Evolutionary conservation across 2,113 vertebrate species (phyloP).

Genomic region (Petroica traversi): DNA sequence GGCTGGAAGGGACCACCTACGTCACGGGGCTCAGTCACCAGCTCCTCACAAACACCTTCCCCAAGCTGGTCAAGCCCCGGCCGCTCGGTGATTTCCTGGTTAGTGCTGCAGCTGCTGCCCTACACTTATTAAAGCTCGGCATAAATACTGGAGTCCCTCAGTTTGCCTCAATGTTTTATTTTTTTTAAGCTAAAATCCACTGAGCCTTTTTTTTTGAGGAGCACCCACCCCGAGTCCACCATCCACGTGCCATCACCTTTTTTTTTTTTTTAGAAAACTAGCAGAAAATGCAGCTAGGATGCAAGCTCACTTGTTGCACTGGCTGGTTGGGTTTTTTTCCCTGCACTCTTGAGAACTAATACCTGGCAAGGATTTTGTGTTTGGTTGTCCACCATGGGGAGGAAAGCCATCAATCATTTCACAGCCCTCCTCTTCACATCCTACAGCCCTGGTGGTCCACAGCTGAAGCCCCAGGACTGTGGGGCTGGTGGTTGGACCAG

Average conservation of each 20-base stretch:
- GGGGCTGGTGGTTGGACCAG: not conserved
- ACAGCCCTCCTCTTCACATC: not conserved
- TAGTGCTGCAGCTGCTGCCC: slow-evolving; percentile 25
- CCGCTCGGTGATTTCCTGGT: not conserved
- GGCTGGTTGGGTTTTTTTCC: not conserved
- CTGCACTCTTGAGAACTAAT: not conserved
- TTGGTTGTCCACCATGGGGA: not conserved
- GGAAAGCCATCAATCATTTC: not conserved
- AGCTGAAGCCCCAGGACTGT: not conserved
- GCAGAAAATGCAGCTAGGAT: not conserved
- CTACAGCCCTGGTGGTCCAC: not conserved
- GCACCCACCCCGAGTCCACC: not conserved
- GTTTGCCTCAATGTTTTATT: not conserved
- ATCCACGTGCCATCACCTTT: fast-evolving
- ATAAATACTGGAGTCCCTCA: not conserved
- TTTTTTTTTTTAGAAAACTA: not conserved
- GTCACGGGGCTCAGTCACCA: not conserved
- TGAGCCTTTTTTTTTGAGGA: not conserved
- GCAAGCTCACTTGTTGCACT: not conserved
- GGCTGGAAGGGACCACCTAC: slow-evolving; percentile 22
- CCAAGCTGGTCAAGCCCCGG: not conserved
- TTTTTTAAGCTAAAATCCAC: not conserved
- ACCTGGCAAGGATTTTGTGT: not conserved
- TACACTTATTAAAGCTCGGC: not conserved
- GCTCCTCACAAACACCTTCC: slow-evolving; percentile 42